These are phyloP conservation scores for Triplophysa siluroides DNA, from an alignment of 2,113 vertebrate genomes.

Conservation along the genomic window DNA sequence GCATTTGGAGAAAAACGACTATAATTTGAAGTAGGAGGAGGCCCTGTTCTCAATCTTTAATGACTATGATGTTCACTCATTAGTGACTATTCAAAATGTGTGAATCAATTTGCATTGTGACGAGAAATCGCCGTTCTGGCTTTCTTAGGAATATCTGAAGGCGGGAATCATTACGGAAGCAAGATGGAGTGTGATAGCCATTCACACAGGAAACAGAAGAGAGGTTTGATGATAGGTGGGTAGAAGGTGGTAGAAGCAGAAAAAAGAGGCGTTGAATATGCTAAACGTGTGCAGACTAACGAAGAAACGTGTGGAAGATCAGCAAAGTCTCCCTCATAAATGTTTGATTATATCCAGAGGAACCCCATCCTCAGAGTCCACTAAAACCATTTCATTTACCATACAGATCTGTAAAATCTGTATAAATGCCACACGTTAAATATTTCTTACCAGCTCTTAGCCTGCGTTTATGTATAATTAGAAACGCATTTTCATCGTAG, in stretches of 20 bases:
- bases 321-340: constrained; percentile 70
- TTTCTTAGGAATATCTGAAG: constrained; percentile 55
- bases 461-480: constrained; percentile 23
- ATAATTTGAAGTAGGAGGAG: constrained; percentile 25
- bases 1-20: not conserved
- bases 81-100: constrained; percentile 62
- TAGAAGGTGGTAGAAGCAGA: constrained; percentile 32
- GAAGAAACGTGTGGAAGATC: constrained; percentile 66
- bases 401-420: constrained; percentile 29
- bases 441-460: constrained; percentile 5
- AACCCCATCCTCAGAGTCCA: constrained; percentile 66
- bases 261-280: constrained; percentile 47
- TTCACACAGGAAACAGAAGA: constrained; percentile 40
- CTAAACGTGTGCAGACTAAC: constrained; percentile 73
- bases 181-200: constrained; percentile 32
- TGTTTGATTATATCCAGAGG: constrained; percentile 73
- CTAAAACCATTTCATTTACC: constrained; percentile 66
- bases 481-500: not conserved
- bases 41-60: constrained; percentile 47
- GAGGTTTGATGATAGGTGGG: constrained; percentile 38
- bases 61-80: constrained; percentile 70
- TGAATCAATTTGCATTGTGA: constrained; percentile 38
- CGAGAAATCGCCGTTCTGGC: not conserved
- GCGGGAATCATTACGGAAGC: constrained; percentile 58
- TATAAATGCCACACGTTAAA: not conserved